A percentile compares a stretch with the other conserved stretches of the same genome.
These are phyloP conservation scores for Bilobella aurantiaca DNA, from an alignment of 1,140 invertebrate genomes.

Conservation along the genomic window DNA sequence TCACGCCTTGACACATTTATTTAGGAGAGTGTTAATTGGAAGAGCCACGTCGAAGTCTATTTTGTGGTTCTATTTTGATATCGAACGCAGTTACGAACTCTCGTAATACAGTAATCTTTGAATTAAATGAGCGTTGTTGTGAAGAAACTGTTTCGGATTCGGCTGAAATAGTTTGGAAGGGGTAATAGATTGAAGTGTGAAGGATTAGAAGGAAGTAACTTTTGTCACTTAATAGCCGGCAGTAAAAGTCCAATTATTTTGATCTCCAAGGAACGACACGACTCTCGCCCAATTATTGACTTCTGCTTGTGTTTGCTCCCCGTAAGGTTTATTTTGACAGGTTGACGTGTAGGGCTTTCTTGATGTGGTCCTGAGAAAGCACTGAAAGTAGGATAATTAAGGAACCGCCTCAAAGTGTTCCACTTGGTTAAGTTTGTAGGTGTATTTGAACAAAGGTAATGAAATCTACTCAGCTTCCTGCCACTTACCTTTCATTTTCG, in stretches of 20 bases:
- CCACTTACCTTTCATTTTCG: too few relatives aligned
- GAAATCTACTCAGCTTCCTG: neutral
- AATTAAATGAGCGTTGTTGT: neutral
- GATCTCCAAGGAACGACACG: neutral
- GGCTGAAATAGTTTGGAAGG: neutral
- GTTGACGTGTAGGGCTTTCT: neutral
- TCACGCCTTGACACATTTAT: neutral
- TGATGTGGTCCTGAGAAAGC: neutral
- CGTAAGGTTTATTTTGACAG: neutral
- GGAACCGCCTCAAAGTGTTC: neutral
- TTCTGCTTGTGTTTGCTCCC: neutral
- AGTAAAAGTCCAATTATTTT: neutral
- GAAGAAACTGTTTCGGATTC: neutral
- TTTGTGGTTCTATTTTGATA: neutral
- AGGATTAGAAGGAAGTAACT: neutral
- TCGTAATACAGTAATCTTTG: neutral
- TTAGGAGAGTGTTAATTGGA: neutral
- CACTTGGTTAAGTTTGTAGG: neutral
- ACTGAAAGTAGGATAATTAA: neutral
- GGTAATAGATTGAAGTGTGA: neutral
- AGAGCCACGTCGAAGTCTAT: neutral
- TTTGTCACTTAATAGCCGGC: neutral
- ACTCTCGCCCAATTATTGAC: neutral
- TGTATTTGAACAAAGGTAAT: neutral
- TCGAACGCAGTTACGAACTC: neutral